These are phyloP conservation scores for Acinonyx jubatus DNA, from an alignment of 2,113 vertebrate species.

Conservation along the genomic window DNA sequence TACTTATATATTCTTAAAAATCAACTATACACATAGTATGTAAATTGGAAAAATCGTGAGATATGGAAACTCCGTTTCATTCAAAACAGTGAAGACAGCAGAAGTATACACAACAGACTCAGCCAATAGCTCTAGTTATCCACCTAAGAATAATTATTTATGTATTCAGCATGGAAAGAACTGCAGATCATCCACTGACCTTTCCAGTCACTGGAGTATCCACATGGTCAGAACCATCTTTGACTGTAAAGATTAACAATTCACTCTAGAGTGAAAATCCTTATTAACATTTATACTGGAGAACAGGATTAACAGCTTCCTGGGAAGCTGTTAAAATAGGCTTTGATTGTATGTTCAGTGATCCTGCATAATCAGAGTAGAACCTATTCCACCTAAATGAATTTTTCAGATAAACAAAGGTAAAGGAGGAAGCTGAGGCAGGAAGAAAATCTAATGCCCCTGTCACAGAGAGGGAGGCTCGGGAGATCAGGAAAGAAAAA, in stretches of 20 bases:
- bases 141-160: constrained; percentile 28
- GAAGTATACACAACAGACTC: constrained; percentile 10
- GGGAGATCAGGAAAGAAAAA: not conserved
- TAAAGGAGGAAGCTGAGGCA: not conserved
- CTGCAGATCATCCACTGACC: constrained; percentile 23
- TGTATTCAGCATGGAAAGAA: not conserved
- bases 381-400: not conserved
- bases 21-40: not conserved
- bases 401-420: constrained; percentile 28
- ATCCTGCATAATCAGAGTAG: not conserved
- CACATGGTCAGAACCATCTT: not conserved
- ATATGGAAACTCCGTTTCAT: not conserved
- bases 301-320: constrained; percentile 51
- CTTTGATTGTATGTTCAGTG: constrained; percentile 25
- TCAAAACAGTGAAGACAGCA: not conserved
- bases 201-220: not conserved
- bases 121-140: constrained; percentile 35
- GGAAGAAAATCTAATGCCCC: not conserved
- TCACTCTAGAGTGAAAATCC: constrained; percentile 48
- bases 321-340: constrained; percentile 43
- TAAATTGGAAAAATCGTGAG: not conserved
- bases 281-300: constrained; percentile 52
- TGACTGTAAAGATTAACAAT: constrained; percentile 54
- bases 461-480: not conserved
- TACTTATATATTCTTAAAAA: not conserved